Evolutionary conservation across 2,888 invertebrate species (phyloP).

Genomic region (Leucozona laternaria): DNA sequence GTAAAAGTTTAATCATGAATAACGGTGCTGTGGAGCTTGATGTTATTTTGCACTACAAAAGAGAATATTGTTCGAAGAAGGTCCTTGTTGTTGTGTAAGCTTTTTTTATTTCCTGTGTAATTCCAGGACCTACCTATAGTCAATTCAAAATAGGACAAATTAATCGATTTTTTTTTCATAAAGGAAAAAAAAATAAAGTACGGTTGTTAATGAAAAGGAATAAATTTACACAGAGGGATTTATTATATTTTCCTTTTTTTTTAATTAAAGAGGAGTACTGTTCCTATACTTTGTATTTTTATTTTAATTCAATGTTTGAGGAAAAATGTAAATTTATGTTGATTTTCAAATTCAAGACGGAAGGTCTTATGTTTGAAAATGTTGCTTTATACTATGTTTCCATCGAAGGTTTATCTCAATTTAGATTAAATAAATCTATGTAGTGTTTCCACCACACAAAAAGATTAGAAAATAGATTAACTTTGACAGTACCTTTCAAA

Average conservation of each 20-base stretch:
- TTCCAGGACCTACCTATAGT: slow-evolving; percentile 3
- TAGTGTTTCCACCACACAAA: too few species aligned
- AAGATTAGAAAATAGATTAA: too few species aligned
- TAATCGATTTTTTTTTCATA: slow-evolving; percentile 53
- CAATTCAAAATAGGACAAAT: slow-evolving; percentile 57
- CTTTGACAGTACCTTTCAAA: too few species aligned
- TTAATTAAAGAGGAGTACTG: slow-evolving; percentile 53
- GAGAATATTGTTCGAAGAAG: slow-evolving; percentile 5
- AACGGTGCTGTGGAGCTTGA: slow-evolving; percentile 36
- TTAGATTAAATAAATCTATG: too few species aligned
- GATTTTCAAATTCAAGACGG: not conserved
- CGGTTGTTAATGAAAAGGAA: slow-evolving; percentile 12
- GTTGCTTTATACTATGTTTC: too few species aligned
- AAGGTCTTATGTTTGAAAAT: not conserved
- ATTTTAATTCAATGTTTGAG: slow-evolving; percentile 30
- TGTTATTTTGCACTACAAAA: not conserved
- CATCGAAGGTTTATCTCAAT: too few species aligned
- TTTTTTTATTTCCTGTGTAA: not conserved
- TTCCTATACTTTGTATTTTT: not conserved
- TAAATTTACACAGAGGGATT: not conserved
- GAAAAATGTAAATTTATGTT: slow-evolving; percentile 46
- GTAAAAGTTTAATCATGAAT: slow-evolving; percentile 67
- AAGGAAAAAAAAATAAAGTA: slow-evolving; percentile 54
- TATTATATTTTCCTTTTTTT: slow-evolving; percentile 13
- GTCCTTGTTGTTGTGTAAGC: slow-evolving; percentile 15